Evolutionary conservation across 1,140 invertebrate genomes (phyloP), one percentile per base, ranked within the genome.

Genomic region (Drosophila arizonae): DNA sequence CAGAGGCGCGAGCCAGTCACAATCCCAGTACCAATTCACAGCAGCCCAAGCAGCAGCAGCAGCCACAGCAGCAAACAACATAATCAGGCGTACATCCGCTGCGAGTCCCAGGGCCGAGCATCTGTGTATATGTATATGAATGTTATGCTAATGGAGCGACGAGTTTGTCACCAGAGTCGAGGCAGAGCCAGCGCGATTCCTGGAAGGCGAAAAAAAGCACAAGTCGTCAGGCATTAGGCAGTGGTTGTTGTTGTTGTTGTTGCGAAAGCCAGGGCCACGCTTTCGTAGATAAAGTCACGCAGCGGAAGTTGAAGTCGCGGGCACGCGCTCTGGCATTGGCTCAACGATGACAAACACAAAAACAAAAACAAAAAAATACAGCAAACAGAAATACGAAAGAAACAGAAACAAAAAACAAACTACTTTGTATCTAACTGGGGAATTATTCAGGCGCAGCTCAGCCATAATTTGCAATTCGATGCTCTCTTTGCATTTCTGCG

Each of bases 401-500:
- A 6, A 30, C 4, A 30, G 10, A 33, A 33, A 9, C 33, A 8
- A 1, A 33, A 8, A 33, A 9, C 36, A 39, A 39, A 13, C 45
- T 21, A 46, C 54, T 58, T 11, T 52, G 39, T 61, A 73, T 69
- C 65, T 69, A 69, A 64, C 72, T 57, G 58, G 57, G 17, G 67
- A 74, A 70, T 74, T 74, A 74, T 74, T 74, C 36, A 45, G 13
- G 24, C 24, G 26, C 50, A 30, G 54, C 61, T 28, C 36, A 57
- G 60, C 69, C 79, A 87, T 73, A 76, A 87, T 87, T 87, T 87
- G 82, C 82, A 87, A 87, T 87, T 87, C 82, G 82, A 87, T 87
- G 82, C 82, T 87, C 82, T 88, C 79, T 88, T 88, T 88, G 84
- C 84, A 82, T 82, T 87, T 82, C 80, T 88, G 79, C 84, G 84